Evolutionary conservation across 2,797 vertebrate genomes (phyloP), one percentile per base, ranked within the genome.

Genomic region (Acipenser ruthenus): DNA sequence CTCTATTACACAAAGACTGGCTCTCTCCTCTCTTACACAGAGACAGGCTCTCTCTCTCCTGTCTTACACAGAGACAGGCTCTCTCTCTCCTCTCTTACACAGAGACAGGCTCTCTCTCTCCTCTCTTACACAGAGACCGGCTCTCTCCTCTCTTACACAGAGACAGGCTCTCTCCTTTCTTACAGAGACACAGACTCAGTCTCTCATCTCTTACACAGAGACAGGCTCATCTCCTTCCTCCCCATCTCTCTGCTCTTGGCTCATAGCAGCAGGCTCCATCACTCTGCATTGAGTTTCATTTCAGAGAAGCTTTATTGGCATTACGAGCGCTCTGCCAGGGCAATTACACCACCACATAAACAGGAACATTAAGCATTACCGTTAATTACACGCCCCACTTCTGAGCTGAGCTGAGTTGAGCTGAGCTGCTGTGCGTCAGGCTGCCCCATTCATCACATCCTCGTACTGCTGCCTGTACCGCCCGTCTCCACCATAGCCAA

Each of bases 321-420:
- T 75, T 59, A 50, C 0, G 60, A 13, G 69, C 65, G 63, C 64
- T 50, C 63, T 70, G 62, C 68, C 70, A 69, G 71, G 53, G n/a
- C 53, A 55, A 55, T 55, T 55, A 55, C 53, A 55, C n/a, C n/a
- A n/a, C 10, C 10, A n/a, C 53, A 6, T 10, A 55, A n/a, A 55
- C 53, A 55, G 53, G 7, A 55, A 55, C 6, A 55, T 55, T 55
- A 55, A 55, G n/a, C 53, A 55, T 55, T 55, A 55, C 53, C 53
- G 7, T 55, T 55, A 55, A 55, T 55, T 55, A 55, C 74, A 72
- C 72, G 70, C 80, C 74, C 77, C 82, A 80, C 56, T 49, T 50
- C 60, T 62, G 53, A 48, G 55, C 81, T 78, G 79, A 83, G 84
- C 82, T 69, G 84, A 84, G 84, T 84, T 82, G 82, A 83, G 77